phyloP scores from a whole-genome alignment of 2,888 invertebrate genomes.

The Hirtodrosophila alboralis region DNA sequence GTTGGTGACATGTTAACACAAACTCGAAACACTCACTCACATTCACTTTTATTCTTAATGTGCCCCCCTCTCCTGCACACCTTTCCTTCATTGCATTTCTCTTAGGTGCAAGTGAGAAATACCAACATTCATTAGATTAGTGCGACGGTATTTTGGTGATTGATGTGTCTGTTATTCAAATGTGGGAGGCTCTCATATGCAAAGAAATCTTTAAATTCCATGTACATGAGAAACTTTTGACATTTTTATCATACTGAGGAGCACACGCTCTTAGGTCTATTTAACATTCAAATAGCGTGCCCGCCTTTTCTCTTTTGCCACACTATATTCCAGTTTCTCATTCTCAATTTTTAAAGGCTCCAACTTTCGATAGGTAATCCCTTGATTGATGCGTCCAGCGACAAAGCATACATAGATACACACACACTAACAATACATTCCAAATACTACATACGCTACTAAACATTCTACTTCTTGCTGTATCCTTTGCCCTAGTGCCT shows the following conservation, averaged over 20 bases:
- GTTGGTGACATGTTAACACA: too few species aligned
- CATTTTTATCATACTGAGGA: slow-evolving; percentile 46
- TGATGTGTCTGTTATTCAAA: slow-evolving; percentile 67
- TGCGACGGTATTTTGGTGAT: slow-evolving; percentile 50
- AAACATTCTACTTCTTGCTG: background rate
- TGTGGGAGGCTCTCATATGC: slow-evolving; percentile 23
- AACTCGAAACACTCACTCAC: too few species aligned
- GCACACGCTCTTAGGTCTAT: slow-evolving; percentile 37
- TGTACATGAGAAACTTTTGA: slow-evolving; percentile 58
- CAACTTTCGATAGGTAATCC: slow-evolving; percentile 79
- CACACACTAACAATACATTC: slow-evolving; percentile 6
- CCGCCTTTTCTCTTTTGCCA: slow-evolving; percentile 6
- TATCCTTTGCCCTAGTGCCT: slow-evolving; percentile 35
- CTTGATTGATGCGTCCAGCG: slow-evolving; percentile 73
- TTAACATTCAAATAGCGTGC: slow-evolving; percentile 75
- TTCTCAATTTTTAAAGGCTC: slow-evolving; percentile 61
- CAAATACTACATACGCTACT: slow-evolving; percentile 1
- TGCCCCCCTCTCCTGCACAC: too few species aligned
- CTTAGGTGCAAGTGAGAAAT: slow-evolving; percentile 30
- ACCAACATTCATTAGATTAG: slow-evolving; percentile 68
- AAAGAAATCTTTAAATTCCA: slow-evolving; percentile 60
- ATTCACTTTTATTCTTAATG: too few species aligned
- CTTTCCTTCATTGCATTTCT: slow-evolving; percentile 5
- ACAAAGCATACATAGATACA: slow-evolving; percentile 42
- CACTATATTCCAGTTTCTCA: background rate